These are phyloP conservation scores for Acanthosoma haemorrhoidale DNA, from an alignment of 2,888 invertebrate species.

Conservation along the genomic window DNA sequence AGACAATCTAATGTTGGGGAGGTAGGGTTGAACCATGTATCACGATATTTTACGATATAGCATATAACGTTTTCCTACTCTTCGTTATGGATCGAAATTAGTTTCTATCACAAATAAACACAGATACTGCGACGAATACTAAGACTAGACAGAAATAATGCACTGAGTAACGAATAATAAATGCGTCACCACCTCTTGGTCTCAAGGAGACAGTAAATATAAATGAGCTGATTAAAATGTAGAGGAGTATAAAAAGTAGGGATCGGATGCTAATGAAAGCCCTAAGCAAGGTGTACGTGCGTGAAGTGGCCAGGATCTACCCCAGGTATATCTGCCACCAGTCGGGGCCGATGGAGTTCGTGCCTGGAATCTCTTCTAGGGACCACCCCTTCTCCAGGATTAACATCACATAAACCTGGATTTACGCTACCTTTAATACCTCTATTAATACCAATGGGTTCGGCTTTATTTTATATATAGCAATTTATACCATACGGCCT, in stretches of 20 bases:
- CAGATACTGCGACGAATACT: too few species aligned
- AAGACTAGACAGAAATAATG: too few species aligned
- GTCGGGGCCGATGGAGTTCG: conserved; percentile 13
- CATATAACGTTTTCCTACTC: too few species aligned
- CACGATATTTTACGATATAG: too few species aligned
- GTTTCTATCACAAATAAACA: too few species aligned
- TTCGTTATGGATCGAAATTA: too few species aligned
- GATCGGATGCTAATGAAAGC: not conserved
- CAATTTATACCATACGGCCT: too few species aligned
- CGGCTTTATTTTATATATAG: not conserved
- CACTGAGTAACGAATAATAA: conserved; percentile 11
- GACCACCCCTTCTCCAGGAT: not conserved
- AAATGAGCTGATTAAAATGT: conserved; percentile 2
- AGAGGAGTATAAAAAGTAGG: not conserved
- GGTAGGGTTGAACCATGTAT: too few species aligned
- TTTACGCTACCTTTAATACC: conserved; percentile 20
- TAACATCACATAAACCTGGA: conserved; percentile 18
- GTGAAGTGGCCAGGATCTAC: not conserved
- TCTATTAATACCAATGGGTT: conserved; percentile 13
- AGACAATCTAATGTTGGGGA: too few species aligned
- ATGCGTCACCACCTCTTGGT: not conserved
- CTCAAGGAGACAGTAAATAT: not conserved
- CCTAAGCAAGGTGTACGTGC: not conserved
- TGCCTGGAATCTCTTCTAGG: not conserved
- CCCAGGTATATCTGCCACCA: not conserved